Base-by-base conservation (phyloP, 2,888 invertebrate species). In the Drosophila siamana region DNA sequence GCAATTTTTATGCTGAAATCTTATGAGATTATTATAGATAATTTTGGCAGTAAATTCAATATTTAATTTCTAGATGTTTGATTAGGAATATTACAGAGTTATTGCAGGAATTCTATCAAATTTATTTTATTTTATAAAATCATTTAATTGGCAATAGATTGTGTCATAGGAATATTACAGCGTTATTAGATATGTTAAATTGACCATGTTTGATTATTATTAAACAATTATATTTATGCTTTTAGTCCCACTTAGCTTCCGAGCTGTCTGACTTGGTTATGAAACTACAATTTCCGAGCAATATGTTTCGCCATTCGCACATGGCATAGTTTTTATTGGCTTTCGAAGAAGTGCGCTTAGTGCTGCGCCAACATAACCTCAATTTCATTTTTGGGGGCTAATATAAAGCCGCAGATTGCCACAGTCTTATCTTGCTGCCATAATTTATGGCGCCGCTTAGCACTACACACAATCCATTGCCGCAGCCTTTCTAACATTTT, bases 381-480 rank as follows among this genome's bases (percentile, higher is more conserved):
- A 68, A 15, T 48, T 75, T 74, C 50, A 51, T 57, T 64, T 78
- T 68, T 40, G 24, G 57, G 57, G 38, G 50, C 63, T 72, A 78
- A 75, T 77, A 67, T 61, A 56, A 57, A 63, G 67, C 78, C 63
- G 19, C 71, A 67, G 62, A 80, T 67, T 83, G 77, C 71, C 47
- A 57, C 24, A 65, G 63, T 63, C 77, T 76, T 80, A 84, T 72
- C 80, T 71, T 50, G 40, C 30, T 11, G 52, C 59, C 69, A 71
- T 81, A 78, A 82, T 81, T 87, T 82, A 82, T 85, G 88, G 70
- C 48, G 22, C 24, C 66, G 74, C 79, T 69, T 75, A 77, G 46
- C 64, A 74, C 69, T 60, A 74, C 59, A 63, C 69, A 66, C 52
- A 62, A 54, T 43, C 57, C 51, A 50, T 54, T 62, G 51, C 54